Evolutionary conservation across 2,797 vertebrate species (phyloP).

Genomic region (Perodicticus potto): DNA sequence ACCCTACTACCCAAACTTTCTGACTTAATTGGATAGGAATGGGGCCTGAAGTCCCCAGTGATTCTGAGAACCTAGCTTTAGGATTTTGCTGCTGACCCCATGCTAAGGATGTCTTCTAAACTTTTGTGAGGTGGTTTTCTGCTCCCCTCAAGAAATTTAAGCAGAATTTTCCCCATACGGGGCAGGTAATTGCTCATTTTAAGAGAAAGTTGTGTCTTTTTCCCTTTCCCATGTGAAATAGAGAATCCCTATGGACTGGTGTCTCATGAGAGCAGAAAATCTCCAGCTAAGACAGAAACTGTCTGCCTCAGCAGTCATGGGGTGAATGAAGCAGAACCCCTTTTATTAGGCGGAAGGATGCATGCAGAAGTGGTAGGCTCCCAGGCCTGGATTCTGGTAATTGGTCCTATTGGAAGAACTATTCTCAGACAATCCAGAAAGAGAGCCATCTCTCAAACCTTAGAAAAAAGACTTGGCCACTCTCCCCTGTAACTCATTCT

Average conservation of each 20-base stretch:
- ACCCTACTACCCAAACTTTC: background rate
- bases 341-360: background rate
- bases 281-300: background rate
- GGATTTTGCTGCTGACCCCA: background rate
- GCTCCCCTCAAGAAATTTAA: background rate
- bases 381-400: background rate
- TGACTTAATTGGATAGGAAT: background rate
- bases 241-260: background rate
- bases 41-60: background rate
- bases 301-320: background rate
- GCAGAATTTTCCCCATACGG: background rate
- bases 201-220: constrained; percentile 26
- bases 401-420: background rate
- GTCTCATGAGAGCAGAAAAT: background rate
- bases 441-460: background rate
- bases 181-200: background rate
- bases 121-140: background rate
- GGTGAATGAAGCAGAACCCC: background rate
- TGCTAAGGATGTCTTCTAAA: background rate
- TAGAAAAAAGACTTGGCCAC: background rate
- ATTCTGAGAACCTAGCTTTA: background rate
- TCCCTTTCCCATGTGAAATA: background rate
- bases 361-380: background rate
- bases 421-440: background rate
- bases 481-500: background rate